Percentiles rank a stretch among this genome's conserved stretches.
These are phyloP conservation scores for Psittacus erithacus DNA, from an alignment of 2,113 vertebrate species.

Conservation along the genomic window DNA sequence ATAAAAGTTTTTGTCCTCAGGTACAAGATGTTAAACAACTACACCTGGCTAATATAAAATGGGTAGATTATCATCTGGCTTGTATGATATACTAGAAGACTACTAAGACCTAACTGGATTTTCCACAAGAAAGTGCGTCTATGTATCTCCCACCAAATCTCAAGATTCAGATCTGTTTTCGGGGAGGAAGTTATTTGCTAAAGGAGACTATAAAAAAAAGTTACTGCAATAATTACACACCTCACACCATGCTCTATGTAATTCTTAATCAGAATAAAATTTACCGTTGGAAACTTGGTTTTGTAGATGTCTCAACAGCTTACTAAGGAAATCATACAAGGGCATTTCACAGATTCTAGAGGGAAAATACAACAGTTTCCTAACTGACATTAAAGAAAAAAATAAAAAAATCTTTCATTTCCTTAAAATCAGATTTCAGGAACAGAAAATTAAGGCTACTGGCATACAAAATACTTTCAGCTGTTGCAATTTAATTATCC, in stretches of 20 bases:
- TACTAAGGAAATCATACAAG: background rate
- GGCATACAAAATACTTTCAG: background rate
- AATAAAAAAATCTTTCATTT: background rate
- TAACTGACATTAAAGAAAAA: background rate
- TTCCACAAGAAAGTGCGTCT: background rate
- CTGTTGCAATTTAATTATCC: background rate
- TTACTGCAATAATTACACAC: background rate
- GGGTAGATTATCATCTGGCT: background rate
- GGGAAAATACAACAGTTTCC: background rate
- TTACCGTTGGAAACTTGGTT: background rate
- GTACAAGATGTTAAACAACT: background rate
- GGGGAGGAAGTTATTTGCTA: background rate
- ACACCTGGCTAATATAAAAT: background rate
- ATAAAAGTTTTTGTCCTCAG: background rate
- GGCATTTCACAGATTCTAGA: background rate
- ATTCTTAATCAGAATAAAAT: background rate
- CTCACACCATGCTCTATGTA: background rate
- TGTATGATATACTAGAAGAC: background rate
- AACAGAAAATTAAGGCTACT: background rate
- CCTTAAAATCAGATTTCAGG: background rate
- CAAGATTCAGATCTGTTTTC: background rate
- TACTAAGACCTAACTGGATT: background rate
- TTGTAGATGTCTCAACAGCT: background rate
- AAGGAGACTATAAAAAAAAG: background rate
- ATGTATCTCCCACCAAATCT: background rate